A percentile compares a stretch with the other conserved stretches of the same genome.
Conservation (phyloP, 2,797 vertebrate genomes). For the Psittacula echo region DNA sequence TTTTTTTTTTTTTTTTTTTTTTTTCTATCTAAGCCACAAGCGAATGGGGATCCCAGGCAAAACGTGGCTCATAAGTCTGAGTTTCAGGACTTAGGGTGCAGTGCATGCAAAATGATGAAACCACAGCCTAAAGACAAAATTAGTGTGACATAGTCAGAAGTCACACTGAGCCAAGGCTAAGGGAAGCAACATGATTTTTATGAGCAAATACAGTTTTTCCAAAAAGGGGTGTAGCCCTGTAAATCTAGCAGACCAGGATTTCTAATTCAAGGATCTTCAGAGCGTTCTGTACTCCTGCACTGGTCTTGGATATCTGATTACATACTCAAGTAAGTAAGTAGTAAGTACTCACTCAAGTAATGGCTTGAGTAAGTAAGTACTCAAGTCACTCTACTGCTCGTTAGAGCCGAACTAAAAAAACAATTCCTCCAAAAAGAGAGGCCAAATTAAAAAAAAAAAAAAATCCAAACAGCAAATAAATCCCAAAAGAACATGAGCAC, state of each 20-base stretch:
- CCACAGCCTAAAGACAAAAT: background rate
- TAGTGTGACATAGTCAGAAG: background rate
- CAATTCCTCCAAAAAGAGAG: background rate
- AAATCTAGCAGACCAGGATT: background rate
- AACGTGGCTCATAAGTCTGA: background rate
- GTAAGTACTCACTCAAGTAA: background rate
- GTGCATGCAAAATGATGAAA: background rate
- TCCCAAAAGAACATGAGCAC: background rate
- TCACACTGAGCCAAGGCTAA: background rate
- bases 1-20: background rate
- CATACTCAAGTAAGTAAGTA: background rate
- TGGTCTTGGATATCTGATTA: background rate
- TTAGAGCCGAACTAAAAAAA: background rate
- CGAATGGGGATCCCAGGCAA: background rate
- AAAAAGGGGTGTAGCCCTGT: background rate
- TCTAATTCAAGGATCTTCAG: background rate
- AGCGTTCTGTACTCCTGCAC: background rate
- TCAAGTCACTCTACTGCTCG: background rate
- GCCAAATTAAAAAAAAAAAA: background rate
- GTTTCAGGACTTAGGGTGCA: background rate
- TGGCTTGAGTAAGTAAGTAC: background rate
- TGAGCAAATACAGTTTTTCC: background rate
- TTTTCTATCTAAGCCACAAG: background rate
- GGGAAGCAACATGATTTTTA: background rate
- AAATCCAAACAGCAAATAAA: background rate